Conservation (phyloP, 1,140 invertebrate genomes). For the Ceratoteleas bidentatus region DNA sequence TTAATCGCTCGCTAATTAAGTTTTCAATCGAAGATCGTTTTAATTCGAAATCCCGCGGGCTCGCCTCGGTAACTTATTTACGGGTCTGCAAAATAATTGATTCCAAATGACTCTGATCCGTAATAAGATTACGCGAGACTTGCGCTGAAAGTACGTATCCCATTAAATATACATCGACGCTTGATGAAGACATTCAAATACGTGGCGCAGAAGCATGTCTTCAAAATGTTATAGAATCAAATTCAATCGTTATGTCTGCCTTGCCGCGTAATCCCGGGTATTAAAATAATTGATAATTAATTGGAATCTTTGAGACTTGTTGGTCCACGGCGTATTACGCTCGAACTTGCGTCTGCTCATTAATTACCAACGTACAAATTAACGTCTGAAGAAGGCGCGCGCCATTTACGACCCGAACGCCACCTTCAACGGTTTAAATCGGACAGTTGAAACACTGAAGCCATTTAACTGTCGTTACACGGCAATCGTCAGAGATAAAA, state of each 20-base stretch:
- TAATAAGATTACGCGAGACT: conserved; percentile 46
- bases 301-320: conserved; percentile 23
- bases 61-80: background rate
- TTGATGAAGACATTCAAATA: conserved; percentile 48
- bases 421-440: background rate
- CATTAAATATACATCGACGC: conserved; percentile 40
- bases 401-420: background rate
- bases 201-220: conserved; percentile 26
- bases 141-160: conserved; percentile 26
- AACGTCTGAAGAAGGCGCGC: background rate
- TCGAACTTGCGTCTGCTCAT: background rate
- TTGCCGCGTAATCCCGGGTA: conserved; percentile 16
- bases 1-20: too few relatives aligned
- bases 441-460: too few relatives aligned
- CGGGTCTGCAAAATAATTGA: conserved; percentile 21
- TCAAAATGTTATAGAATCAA: conserved; percentile 33
- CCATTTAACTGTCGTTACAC: too few relatives aligned
- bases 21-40: background rate
- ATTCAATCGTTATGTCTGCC: conserved; percentile 32
- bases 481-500: too few relatives aligned
- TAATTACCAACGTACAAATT: background rate
- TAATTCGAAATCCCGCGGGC: background rate
- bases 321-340: background rate
- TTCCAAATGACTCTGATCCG: conserved; percentile 22
- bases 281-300: conserved; percentile 41